A percentile compares a stretch with the other conserved stretches of the same genome.
Conservation (phyloP, 2,888 invertebrate species). For the Ditula angustiorana region DNA sequence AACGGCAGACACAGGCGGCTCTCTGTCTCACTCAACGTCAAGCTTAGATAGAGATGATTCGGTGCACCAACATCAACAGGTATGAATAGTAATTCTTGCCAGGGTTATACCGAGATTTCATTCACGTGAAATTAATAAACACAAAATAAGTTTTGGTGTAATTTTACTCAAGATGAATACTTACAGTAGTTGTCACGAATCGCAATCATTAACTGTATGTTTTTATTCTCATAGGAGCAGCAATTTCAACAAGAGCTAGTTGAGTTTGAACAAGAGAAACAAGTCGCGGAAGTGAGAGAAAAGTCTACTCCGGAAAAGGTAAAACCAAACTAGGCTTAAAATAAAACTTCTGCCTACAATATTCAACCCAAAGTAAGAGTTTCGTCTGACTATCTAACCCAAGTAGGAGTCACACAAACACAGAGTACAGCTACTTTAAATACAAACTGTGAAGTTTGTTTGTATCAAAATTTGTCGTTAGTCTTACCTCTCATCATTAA, state of each 20-base stretch:
- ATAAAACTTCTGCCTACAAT: neutral
- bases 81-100: no score
- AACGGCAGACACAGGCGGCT: constrained; percentile 86
- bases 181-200: no score
- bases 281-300: constrained; percentile 87
- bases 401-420: neutral
- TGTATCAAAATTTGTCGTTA: no score
- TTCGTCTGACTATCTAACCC: no score
- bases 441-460: no score
- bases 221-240: constrained; percentile 85
- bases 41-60: constrained; percentile 95
- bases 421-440: no score
- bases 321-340: constrained; percentile 34
- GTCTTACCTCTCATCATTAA: no score
- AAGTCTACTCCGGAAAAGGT: constrained; percentile 95
- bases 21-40: constrained; percentile 92
- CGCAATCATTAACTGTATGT: neutral
- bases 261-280: constrained; percentile 91
- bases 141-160: no score
- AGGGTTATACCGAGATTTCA: no score
- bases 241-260: constrained; percentile 90
- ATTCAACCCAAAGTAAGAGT: no score
- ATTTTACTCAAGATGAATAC: no score
- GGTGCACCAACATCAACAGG: constrained; percentile 85
- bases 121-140: no score